Evolutionary conservation across 2,888 invertebrate genomes (phyloP).

Genomic region (Drosophila nr. fundita): DNA sequence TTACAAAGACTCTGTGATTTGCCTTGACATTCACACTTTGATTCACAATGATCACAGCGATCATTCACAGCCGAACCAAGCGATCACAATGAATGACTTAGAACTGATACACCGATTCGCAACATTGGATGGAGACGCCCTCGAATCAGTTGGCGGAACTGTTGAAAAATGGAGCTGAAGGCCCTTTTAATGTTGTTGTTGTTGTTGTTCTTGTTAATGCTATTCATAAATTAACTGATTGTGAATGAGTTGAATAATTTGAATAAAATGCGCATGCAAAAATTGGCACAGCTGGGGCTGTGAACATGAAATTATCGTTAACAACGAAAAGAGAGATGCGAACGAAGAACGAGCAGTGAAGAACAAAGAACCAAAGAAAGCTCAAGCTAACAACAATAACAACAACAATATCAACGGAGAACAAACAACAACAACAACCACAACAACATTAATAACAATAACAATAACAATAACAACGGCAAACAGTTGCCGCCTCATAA

Average conservation of each 20-base stretch:
- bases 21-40: background rate
- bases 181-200: slow-evolving; percentile 1
- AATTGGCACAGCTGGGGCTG: slow-evolving; percentile 40
- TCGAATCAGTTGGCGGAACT: slow-evolving; percentile 52
- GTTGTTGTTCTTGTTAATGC: slow-evolving; percentile 21
- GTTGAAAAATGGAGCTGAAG: slow-evolving; percentile 52
- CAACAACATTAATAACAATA: slow-evolving; percentile 34
- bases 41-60: background rate
- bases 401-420: slow-evolving; percentile 37
- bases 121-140: slow-evolving; percentile 31
- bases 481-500: slow-evolving; percentile 70
- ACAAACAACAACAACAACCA: slow-evolving; percentile 24
- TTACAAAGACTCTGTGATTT: background rate
- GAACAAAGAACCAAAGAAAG: slow-evolving; percentile 39
- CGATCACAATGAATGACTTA: background rate
- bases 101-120: slow-evolving; percentile 32
- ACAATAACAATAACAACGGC: slow-evolving; percentile 56
- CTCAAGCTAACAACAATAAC: slow-evolving; percentile 28
- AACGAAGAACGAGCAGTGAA: slow-evolving; percentile 2
- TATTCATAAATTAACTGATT: slow-evolving; percentile 55
- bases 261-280: slow-evolving; percentile 77
- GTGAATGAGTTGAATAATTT: slow-evolving; percentile 74
- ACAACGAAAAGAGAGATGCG: background rate
- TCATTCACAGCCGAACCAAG: background rate
- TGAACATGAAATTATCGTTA: slow-evolving; percentile 11